Base-by-base conservation (phyloP, 2,888 invertebrate genomes). In the Zaprionus lineosus region DNA sequence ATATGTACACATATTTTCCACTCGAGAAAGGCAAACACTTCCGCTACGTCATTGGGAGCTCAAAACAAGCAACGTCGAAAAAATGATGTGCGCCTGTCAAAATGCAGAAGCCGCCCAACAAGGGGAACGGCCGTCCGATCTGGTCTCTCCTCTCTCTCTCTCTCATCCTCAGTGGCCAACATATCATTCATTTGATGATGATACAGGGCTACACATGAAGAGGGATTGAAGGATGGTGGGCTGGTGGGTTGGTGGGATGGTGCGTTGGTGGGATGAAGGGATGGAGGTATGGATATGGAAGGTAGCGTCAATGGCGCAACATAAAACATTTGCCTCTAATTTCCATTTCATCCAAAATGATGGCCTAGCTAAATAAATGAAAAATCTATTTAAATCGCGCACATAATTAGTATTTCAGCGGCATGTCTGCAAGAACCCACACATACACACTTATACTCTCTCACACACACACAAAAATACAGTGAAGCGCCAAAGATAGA, bases 341-440 rank as follows among this genome's bases (percentile, higher is more conserved):
- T 79, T 68, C 63, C 65, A 64, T 72, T 77, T 74, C 69, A 72
- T 76, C 56, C 59, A 70, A 83, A 83, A 71, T 78, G 79, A 74
- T 81, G 82, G 84, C 73, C 82, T 78, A 60, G 77, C 82, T 81
- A 81, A 81, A 81, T 81, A 82, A 82, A 82, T 78, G 70, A 83
- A 84, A 78, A 84, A 83, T 85, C 83, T 85, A 83, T 83, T 83
- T 83, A 83, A 83, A 83, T 83, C 81, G 78, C 78, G 85, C 83
- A 83, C 83, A 85, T 85, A 83, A 83, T 83, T 83, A 85, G 85
- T 85, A 81, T 83, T 83, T 83, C 85, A 83, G 70, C 82, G 64
- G 84, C 70, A 66, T 76, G 79, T 79, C 78, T 76, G 64, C 64
- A 51, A 37, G 47, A 40, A 34, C 37, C 50, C 62, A 72, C 41